A percentile compares a stretch with the other conserved stretches of the same genome.
Conservation (phyloP, 2,797 vertebrate genomes). For the Delichon dasypus region DNA sequence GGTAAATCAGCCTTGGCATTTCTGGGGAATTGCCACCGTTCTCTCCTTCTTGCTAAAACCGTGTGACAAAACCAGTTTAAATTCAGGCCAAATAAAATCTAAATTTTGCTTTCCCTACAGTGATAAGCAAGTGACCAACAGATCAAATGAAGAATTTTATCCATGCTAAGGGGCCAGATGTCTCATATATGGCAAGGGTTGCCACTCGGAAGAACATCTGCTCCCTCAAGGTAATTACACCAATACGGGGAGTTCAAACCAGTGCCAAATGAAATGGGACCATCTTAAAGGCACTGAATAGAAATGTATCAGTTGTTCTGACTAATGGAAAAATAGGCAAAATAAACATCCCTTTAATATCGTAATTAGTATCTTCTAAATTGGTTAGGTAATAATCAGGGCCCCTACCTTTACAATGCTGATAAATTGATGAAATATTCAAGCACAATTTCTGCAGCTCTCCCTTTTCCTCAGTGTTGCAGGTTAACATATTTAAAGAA, state of each 20-base stretch:
- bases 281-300: neutral
- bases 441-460: slow-evolving; percentile 66
- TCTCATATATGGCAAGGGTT: neutral
- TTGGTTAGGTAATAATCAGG: neutral
- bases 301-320: neutral
- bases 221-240: neutral
- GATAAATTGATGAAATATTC: neutral
- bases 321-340: neutral
- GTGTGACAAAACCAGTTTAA: neutral
- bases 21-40: neutral
- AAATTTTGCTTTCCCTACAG: neutral
- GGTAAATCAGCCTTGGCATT: neutral
- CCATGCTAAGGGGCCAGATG: neutral
- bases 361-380: neutral
- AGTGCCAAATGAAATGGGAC: neutral
- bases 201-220: neutral
- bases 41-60: neutral
- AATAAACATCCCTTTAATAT: neutral
- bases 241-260: neutral
- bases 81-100: neutral
- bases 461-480: slow-evolving; percentile 69
- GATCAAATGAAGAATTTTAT: neutral
- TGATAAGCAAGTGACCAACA: neutral
- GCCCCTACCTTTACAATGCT: neutral
- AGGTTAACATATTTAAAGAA: slow-evolving; percentile 66